Evolutionary conservation across 2,797 vertebrate genomes (phyloP).

Genomic region (Mus spretus): DNA sequence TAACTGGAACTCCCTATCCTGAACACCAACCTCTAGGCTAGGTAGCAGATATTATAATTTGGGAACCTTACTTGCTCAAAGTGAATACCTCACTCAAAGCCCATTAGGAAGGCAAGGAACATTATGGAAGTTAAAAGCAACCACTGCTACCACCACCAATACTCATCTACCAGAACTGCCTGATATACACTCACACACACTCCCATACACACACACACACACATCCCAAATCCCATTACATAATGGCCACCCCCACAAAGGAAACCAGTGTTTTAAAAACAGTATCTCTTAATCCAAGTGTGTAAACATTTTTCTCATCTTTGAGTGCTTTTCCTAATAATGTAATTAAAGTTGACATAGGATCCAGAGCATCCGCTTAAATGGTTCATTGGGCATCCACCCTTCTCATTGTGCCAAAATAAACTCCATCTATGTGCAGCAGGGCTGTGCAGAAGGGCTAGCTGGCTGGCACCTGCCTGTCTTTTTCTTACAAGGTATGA

Average conservation of each 20-base stretch:
- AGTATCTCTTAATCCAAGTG: not conserved
- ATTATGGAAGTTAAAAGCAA: not conserved
- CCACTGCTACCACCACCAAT: not conserved
- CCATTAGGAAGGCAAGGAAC: not conserved
- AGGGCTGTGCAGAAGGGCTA: not conserved
- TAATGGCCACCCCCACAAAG: not conserved
- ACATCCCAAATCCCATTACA: not conserved
- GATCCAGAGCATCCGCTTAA: not conserved
- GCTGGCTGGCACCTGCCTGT: conserved; percentile 46
- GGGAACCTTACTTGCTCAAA: not conserved
- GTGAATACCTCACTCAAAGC: not conserved
- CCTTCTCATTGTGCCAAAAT: not conserved
- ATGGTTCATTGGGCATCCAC: not conserved
- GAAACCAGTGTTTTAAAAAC: not conserved
- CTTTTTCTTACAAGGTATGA: not conserved
- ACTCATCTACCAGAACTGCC: not conserved
- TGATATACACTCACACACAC: not conserved
- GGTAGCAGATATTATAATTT: not conserved
- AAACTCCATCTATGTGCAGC: not conserved
- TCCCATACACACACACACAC: not conserved
- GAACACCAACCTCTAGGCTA: not conserved
- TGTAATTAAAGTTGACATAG: not conserved
- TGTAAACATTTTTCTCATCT: not conserved
- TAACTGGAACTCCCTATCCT: not conserved
- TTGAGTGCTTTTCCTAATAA: not conserved